phyloP scores from a whole-genome alignment of 2,888 invertebrate genomes.

The Physocephala rufipes region DNA sequence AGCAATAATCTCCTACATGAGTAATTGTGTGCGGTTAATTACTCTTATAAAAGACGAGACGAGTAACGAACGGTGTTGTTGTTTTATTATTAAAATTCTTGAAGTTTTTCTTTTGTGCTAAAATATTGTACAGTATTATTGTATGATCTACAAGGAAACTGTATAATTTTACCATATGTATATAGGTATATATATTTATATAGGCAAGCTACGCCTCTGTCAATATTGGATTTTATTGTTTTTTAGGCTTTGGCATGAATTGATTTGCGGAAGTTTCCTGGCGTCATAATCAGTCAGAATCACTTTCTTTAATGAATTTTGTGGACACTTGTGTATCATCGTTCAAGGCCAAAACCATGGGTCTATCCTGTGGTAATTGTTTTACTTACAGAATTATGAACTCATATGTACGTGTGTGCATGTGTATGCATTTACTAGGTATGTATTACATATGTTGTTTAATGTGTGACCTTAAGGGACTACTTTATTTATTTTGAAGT shows the following conservation, averaged over 20 bases:
- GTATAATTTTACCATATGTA: not conserved
- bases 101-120: not conserved
- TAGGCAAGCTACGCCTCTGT: not conserved
- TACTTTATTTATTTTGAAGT: conserved; percentile 12
- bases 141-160: not conserved
- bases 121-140: not conserved
- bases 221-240: not conserved
- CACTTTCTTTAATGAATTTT: conserved; percentile 34
- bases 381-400: no score
- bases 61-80: no score
- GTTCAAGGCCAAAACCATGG: not conserved
- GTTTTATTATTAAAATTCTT: not conserved
- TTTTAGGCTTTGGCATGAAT: not conserved
- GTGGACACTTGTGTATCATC: conserved; percentile 36
- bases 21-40: no score
- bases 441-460: not conserved
- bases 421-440: not conserved
- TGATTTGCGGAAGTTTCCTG: not conserved
- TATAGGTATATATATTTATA: not conserved
- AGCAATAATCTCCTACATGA: not conserved
- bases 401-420: not conserved
- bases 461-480: conserved; percentile 29
- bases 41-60: no score
- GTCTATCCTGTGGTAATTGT: not conserved
- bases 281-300: conserved; percentile 9